Percentiles rank a stretch among this genome's conserved stretches.
phyloP scores from a whole-genome alignment of 1,140 invertebrate species.

The Brachionus sp. region DNA sequence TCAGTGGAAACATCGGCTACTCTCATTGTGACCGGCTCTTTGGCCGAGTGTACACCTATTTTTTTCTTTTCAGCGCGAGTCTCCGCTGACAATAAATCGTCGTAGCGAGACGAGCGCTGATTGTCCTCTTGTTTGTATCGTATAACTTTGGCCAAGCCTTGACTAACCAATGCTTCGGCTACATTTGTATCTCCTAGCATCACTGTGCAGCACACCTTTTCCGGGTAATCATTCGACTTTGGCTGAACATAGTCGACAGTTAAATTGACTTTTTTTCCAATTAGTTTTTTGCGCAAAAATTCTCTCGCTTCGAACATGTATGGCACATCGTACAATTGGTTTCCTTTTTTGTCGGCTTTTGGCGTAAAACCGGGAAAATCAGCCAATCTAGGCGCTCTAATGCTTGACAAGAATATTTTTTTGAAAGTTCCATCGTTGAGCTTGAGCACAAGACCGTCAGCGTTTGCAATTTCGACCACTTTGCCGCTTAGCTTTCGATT shows the following conservation, averaged over 20 bases:
- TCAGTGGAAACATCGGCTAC: constrained; percentile 59
- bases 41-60: not conserved
- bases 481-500: constrained; percentile 47
- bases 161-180: constrained; percentile 84
- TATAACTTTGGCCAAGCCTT: constrained; percentile 86
- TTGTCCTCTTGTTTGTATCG: constrained; percentile 84
- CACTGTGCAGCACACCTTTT: constrained; percentile 92
- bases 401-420: constrained; percentile 92
- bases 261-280: constrained; percentile 87
- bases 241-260: constrained; percentile 94
- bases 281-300: constrained; percentile 88
- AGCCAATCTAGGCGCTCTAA: constrained; percentile 74
- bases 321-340: constrained; percentile 91
- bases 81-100: constrained; percentile 87
- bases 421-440: constrained; percentile 71
- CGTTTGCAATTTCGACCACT: constrained; percentile 82
- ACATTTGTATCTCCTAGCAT: constrained; percentile 69
- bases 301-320: constrained; percentile 97
- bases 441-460: constrained; percentile 84
- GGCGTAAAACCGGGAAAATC: constrained; percentile 48
- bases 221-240: constrained; percentile 82
- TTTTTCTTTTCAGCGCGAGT: constrained; percentile 52
- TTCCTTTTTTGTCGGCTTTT: constrained; percentile 50
- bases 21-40: constrained; percentile 16
- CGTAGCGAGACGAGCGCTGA: constrained; percentile 87